A percentile compares a stretch with the other conserved stretches of the same genome.
These are phyloP conservation scores for Aphrophora alni DNA, from an alignment of 2,888 invertebrate species.

Conservation along the genomic window DNA sequence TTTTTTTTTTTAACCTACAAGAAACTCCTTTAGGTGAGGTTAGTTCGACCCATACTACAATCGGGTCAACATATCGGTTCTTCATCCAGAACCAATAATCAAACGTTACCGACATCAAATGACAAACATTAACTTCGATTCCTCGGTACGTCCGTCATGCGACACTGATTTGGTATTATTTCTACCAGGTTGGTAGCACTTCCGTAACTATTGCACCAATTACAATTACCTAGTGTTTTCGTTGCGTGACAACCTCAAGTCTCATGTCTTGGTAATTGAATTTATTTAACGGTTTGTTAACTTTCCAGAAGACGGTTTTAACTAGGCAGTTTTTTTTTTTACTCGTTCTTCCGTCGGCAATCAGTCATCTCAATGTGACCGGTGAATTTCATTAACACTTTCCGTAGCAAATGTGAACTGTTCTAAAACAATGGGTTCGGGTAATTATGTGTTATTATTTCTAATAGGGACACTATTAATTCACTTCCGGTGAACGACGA, in stretches of 20 bases:
- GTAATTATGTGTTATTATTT: constrained; percentile 37
- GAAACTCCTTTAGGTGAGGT: no score
- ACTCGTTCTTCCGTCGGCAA: neutral
- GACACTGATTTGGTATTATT: neutral
- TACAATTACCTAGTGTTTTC: neutral
- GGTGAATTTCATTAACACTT: neutral
- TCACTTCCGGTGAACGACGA: neutral
- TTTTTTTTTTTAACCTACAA: no score
- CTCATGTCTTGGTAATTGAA: constrained; percentile 38
- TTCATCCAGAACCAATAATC: neutral
- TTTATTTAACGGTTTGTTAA: constrained; percentile 39
- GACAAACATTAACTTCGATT: neutral
- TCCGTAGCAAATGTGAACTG: neutral
- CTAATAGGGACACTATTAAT: constrained; percentile 28
- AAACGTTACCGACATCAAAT: neutral
- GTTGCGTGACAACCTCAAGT: neutral
- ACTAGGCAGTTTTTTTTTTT: neutral
- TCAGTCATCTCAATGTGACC: neutral
- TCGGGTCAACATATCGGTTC: neutral
- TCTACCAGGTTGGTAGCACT: neutral
- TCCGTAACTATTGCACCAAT: constrained; percentile 2
- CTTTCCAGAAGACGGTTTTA: neutral
- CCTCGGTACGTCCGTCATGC: neutral
- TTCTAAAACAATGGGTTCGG: constrained; percentile 22
- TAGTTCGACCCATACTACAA: no score